These are phyloP conservation scores for Rotaria sp. DNA, from an alignment of 2,888 invertebrate species.

Conservation along the genomic window DNA sequence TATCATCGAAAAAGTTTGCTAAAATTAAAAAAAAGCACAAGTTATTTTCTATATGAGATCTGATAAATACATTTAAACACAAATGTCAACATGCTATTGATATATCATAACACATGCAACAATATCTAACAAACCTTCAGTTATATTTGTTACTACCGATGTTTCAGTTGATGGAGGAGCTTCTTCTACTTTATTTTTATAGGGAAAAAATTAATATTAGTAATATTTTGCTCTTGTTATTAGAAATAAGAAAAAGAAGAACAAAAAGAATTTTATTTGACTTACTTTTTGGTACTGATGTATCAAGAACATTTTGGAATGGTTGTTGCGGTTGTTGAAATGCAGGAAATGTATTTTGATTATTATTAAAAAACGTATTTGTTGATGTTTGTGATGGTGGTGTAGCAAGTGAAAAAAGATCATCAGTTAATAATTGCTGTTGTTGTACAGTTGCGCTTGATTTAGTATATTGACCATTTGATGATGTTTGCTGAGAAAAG, in stretches of 20 bases:
- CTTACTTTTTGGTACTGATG: conserved; percentile 14
- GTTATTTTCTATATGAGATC: too few species aligned
- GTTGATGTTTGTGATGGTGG: conserved; percentile 22
- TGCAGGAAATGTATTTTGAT: background rate
- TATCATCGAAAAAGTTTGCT: conserved; percentile 24
- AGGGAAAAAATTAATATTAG: background rate
- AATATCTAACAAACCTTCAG: background rate
- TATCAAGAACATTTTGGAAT: background rate
- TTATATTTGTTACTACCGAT: background rate
- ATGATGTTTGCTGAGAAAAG: conserved; percentile 13
- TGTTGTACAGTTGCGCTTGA: background rate
- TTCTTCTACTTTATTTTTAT: background rate
- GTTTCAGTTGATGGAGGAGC: background rate
- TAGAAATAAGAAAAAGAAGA: background rate
- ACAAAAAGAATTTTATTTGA: background rate
- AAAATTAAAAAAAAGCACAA: background rate
- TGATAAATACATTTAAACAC: background rate
- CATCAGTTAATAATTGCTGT: conserved; percentile 10
- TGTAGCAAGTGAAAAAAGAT: conserved; percentile 20
- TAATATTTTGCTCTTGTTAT: too few species aligned
- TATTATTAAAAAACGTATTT: background rate
- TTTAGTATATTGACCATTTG: background rate
- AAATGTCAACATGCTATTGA: background rate
- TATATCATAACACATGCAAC: background rate
- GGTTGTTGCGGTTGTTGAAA: conserved; percentile 9